Evolutionary conservation across 2,113 vertebrate genomes (phyloP).

Genomic region (Cyprinus carpio): DNA sequence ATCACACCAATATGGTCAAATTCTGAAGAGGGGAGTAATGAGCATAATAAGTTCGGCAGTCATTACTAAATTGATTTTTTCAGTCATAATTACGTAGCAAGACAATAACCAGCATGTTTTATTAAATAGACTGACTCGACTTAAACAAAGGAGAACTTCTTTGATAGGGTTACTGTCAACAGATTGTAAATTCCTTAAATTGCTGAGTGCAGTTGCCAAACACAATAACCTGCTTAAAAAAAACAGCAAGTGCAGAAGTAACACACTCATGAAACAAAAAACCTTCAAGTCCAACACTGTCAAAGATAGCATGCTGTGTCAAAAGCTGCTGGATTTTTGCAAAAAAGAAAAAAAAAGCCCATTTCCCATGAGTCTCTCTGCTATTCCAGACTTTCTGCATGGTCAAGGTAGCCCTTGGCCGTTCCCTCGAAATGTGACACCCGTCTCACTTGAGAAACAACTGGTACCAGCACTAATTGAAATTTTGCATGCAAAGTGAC

Average conservation of each 20-base stretch:
- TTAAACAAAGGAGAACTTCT: background rate
- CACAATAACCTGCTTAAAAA: background rate
- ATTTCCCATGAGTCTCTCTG: conserved; percentile 29
- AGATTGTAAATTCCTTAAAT: background rate
- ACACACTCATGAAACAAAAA: conserved; percentile 4
- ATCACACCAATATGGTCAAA: background rate
- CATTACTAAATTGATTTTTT: background rate
- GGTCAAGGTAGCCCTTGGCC: conserved; percentile 68
- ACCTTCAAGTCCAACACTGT: background rate
- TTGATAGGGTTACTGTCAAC: conserved; percentile 1
- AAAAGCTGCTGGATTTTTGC: background rate
- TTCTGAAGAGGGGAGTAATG: background rate
- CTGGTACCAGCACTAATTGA: conserved; percentile 84
- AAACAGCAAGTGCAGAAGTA: background rate
- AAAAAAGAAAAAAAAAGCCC: background rate
- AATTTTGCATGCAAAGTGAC: conserved; percentile 82
- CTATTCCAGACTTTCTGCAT: conserved; percentile 63
- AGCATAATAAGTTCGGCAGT: background rate
- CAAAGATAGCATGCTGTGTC: conserved; percentile 27
- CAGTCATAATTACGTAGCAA: background rate
- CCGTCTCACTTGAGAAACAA: conserved; percentile 73
- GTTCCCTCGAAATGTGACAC: conserved; percentile 68
- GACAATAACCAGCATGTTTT: background rate
- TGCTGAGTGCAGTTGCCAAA: background rate
- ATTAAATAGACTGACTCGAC: background rate